A percentile compares a stretch with the other conserved stretches of the same genome.
These are phyloP conservation scores for Meloidogyne chitwoodi DNA, from an alignment of 1,140 invertebrate species.

Conservation along the genomic window DNA sequence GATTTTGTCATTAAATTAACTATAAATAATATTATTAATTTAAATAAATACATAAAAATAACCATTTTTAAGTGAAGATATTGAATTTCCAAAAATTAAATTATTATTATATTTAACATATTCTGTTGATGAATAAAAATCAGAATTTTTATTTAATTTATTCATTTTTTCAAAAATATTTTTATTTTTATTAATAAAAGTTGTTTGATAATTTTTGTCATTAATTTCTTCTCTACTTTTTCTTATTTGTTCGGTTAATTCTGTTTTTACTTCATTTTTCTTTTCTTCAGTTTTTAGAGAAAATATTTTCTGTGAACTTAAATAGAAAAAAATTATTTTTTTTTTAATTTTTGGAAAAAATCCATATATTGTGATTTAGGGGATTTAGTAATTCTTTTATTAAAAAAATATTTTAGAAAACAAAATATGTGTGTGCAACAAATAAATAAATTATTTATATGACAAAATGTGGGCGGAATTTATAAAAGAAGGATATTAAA, in stretches of 20 bases:
- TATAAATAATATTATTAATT: not conserved
- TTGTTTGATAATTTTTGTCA: not conserved
- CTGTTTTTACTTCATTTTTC: not conserved
- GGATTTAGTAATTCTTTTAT: not conserved
- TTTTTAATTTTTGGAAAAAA: not conserved
- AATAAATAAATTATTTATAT: not conserved
- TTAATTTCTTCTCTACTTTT: not conserved
- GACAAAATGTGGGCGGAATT: not conserved
- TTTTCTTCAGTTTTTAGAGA: not conserved
- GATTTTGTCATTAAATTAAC: not conserved
- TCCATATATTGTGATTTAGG: not conserved
- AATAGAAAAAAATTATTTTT: not conserved
- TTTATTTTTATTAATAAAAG: too few relatives aligned
- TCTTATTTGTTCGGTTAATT: not conserved
- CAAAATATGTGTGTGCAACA: not conserved
- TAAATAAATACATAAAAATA: not conserved
- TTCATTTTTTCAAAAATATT: not conserved
- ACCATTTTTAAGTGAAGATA: not conserved
- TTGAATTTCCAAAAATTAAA: not conserved
- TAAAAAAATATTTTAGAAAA: not conserved
- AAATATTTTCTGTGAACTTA: not conserved
- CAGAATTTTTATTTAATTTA: not conserved
- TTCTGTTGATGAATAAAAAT: constrained; percentile 36
- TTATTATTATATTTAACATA: constrained; percentile 23
- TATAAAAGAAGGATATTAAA: too few relatives aligned